These are phyloP conservation scores for Limnodromus scolopaceus DNA, from an alignment of 2,797 vertebrate genomes.

Conservation along the genomic window DNA sequence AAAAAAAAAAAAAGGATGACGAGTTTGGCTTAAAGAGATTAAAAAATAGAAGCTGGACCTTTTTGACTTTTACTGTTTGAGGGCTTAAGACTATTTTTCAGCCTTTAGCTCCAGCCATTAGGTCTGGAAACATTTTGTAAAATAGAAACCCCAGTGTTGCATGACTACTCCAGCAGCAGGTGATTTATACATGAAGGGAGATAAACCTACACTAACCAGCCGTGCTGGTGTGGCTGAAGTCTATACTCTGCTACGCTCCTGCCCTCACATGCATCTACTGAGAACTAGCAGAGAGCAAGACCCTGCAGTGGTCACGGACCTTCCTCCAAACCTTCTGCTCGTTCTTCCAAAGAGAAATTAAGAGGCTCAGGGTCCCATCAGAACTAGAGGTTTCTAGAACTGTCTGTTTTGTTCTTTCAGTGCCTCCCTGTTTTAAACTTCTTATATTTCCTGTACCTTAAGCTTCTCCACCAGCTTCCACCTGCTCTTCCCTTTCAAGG, in stretches of 20 bases:
- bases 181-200: not conserved
- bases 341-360: not conserved
- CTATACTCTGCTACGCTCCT: not conserved
- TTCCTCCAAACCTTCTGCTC: not conserved
- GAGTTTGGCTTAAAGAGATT: slow-evolving; percentile 14
- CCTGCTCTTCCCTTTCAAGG: not conserved
- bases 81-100: slow-evolving; percentile 17
- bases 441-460: not conserved
- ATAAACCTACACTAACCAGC: not conserved
- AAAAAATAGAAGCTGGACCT: slow-evolving; percentile 8
- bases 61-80: slow-evolving; percentile 12
- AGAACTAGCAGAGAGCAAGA: not conserved
- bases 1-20: not conserved
- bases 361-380: not conserved
- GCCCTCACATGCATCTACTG: not conserved
- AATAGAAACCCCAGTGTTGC: not conserved
- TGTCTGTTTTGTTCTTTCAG: not conserved
- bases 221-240: not conserved
- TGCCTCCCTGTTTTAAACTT: not conserved
- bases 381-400: not conserved
- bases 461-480: not conserved
- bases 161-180: not conserved
- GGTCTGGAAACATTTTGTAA: not conserved
- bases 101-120: not conserved
- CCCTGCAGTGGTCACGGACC: too few species aligned